A percentile compares a stretch with the other conserved stretches of the same genome.
Conservation (phyloP, 1,140 invertebrate species). For the Aleiodes sp. region DNA sequence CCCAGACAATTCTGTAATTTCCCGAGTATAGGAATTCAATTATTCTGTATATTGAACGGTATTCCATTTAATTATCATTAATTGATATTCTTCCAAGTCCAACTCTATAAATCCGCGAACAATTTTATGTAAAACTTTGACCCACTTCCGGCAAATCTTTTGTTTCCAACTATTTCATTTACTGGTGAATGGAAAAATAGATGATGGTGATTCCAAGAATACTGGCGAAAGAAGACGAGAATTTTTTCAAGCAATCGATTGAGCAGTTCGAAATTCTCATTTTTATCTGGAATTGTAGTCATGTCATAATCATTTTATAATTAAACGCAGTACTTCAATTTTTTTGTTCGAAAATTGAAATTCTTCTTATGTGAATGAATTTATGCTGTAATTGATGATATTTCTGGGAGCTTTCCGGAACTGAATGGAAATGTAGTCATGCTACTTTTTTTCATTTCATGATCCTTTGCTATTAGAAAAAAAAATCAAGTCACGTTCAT, state of each 20-base stretch:
- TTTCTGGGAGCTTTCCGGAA: not conserved
- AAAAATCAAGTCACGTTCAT: not conserved
- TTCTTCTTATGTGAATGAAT: not conserved
- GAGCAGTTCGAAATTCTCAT: not conserved
- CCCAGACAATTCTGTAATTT: not conserved
- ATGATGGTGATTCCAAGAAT: not conserved
- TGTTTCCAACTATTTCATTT: not conserved
- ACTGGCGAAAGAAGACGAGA: no score
- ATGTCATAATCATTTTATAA: conserved; percentile 10
- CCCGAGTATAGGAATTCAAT: not conserved
- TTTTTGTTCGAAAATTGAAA: conserved; percentile 1
- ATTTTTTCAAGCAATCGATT: conserved; percentile 1
- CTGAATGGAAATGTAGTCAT: not conserved
- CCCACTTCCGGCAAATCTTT: conserved; percentile 8
- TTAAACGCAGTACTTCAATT: not conserved
- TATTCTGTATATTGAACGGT: not conserved
- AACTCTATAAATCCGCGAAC: conserved; percentile 11
- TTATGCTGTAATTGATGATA: no score
- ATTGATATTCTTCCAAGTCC: conserved; percentile 17
- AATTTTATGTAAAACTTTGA: conserved; percentile 26
- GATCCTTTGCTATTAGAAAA: not conserved
- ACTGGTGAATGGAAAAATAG: not conserved
- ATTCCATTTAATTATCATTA: conserved; percentile 28
- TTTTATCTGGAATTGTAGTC: not conserved
- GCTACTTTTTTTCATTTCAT: no score